A percentile compares a stretch with the other conserved stretches of the same genome.
These are phyloP conservation scores for Sitobion miscanthi DNA, from an alignment of 1,140 invertebrate species.

Conservation along the genomic window DNA sequence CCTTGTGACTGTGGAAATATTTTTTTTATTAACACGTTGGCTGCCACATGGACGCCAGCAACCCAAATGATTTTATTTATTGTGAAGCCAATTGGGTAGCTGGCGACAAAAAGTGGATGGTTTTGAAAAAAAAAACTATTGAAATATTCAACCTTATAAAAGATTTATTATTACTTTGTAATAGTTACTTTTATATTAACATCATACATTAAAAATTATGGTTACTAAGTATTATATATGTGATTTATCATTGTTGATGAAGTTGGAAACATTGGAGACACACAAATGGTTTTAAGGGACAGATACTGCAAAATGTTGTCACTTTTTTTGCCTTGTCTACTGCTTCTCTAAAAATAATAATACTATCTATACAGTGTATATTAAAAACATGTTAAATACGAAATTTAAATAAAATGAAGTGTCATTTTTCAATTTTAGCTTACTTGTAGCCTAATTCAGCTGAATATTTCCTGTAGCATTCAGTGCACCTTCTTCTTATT, in stretches of 20 bases:
- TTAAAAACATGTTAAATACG: background rate
- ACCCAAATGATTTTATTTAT: too few relatives aligned
- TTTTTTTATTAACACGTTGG: too few relatives aligned
- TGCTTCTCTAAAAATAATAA: constrained; percentile 7
- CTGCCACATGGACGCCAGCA: too few relatives aligned
- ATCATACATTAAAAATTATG: too few relatives aligned
- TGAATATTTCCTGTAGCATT: constrained; percentile 23
- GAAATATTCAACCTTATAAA: background rate
- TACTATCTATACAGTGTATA: background rate
- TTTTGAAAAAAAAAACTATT: background rate
- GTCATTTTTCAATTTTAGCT: background rate
- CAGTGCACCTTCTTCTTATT: constrained; percentile 7
- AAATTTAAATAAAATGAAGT: too few relatives aligned
- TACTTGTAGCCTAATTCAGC: constrained; percentile 1
- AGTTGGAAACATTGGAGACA: background rate
- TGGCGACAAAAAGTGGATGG: background rate
- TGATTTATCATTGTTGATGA: background rate
- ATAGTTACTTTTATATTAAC: background rate
- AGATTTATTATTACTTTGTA: constrained; percentile 9
- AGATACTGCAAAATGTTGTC: background rate
- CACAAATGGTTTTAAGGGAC: background rate
- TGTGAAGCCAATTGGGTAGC: too few relatives aligned
- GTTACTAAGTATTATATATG: background rate
- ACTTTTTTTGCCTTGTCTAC: background rate
- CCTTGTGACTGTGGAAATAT: too few relatives aligned